These are phyloP conservation scores for Oscheius sp. DNA, from an alignment of 1,140 invertebrate species.

Conservation along the genomic window DNA sequence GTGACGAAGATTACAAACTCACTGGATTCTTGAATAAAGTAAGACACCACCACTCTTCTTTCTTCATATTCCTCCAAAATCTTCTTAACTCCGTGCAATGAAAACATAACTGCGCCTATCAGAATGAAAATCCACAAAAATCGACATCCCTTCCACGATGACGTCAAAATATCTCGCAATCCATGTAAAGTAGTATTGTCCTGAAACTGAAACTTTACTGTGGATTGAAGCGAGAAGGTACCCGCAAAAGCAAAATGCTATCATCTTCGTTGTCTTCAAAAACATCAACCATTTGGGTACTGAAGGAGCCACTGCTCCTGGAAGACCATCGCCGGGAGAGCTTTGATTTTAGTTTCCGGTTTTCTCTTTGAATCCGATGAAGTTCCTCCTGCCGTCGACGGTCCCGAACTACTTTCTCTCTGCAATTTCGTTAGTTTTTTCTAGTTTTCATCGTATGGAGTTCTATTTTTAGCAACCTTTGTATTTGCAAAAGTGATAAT, in stretches of 20 bases:
- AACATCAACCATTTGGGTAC: background rate
- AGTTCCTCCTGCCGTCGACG: background rate
- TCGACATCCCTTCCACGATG: constrained; percentile 4
- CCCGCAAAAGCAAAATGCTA: background rate
- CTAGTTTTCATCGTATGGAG: too few species aligned
- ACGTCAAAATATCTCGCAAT: constrained; percentile 33
- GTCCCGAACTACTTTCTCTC: background rate
- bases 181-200: constrained; percentile 47
- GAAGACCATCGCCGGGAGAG: constrained; percentile 20
- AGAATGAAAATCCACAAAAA: constrained; percentile 41
- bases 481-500: too few species aligned
- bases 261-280: background rate
- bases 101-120: constrained; percentile 25
- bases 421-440: too few species aligned
- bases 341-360: constrained; percentile 24
- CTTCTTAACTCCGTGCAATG: constrained; percentile 41
- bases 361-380: constrained; percentile 6
- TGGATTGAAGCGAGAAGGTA: too few species aligned
- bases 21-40: constrained; percentile 45
- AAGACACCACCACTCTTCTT: constrained; percentile 46
- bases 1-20: constrained; percentile 26
- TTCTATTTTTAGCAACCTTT: too few species aligned
- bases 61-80: constrained; percentile 33
- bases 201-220: constrained; percentile 32
- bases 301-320: constrained; percentile 10